These are phyloP conservation scores for Hanleya hanleyi DNA, from an alignment of 2,888 invertebrate species.

Conservation along the genomic window DNA sequence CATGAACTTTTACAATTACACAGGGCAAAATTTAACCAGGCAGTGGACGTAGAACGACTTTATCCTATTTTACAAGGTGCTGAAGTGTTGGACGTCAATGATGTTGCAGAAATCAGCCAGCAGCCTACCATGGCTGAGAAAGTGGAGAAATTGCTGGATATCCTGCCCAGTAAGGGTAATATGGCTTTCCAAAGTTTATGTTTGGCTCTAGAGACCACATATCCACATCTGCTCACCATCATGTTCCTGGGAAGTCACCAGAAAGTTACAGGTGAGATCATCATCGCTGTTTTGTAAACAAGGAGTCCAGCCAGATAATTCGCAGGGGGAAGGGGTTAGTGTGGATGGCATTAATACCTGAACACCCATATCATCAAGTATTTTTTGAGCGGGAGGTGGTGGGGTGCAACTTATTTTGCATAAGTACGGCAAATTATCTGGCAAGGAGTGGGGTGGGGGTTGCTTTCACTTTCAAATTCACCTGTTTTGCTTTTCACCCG, in stretches of 20 bases:
- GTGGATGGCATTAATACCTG: no score
- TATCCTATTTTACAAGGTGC: constrained; percentile 52
- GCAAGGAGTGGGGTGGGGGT: no score
- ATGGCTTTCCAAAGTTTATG: constrained; percentile 54
- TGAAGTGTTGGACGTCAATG: constrained; percentile 47
- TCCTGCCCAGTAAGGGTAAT: constrained; percentile 54
- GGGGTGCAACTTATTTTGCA: no score
- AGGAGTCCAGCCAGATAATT: no score
- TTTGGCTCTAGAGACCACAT: constrained; percentile 54
- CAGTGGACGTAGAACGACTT: constrained; percentile 53
- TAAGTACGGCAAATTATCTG: no score
- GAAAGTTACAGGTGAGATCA: constrained; percentile 10
- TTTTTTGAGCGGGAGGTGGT: no score
- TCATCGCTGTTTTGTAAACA: no score
- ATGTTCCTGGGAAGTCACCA: constrained; percentile 55
- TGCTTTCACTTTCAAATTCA: no score
- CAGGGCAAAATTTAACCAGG: constrained; percentile 50
- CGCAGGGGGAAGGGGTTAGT: no score
- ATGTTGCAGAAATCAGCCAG: constrained; percentile 54
- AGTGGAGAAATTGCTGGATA: constrained; percentile 59
- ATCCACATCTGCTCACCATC: constrained; percentile 59
- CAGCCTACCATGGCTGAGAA: constrained; percentile 48
- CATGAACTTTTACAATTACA: constrained; percentile 58
- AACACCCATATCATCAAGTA: no score
- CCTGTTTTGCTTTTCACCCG: no score